Evolutionary conservation across 2,888 invertebrate genomes (phyloP), one percentile per base, ranked within the genome.

Genomic region (Abrostola triplasia): DNA sequence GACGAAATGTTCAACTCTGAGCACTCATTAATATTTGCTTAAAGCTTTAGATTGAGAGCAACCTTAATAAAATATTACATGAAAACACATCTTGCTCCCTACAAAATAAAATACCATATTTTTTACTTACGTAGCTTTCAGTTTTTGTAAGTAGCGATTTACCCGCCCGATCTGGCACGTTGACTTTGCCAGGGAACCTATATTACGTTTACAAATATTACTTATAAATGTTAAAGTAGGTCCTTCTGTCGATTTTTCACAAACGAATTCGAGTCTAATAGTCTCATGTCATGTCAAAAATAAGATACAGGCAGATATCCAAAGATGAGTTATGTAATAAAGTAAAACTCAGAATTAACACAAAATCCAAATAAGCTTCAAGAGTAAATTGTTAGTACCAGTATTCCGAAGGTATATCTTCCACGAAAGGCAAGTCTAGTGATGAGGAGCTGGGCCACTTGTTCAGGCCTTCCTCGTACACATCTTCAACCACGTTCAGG

Each of bases 141-240:
- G 13, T 10, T 7, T 12, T 41, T 8, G 37, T 48, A 11, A 10
- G 24, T 53, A 37, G 38, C 53, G 11, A n/a, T 54, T n/a, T 60
- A 47, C 53, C 69, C 36, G 11, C 24, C 13, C 24, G 5, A 4
- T 57, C 58, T 11, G 76, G 83, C 40, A 89, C 70, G 35, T 85
- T 81, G 8, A 93, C 83, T 84, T 87, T 92, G 5, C 93, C 93
- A 7, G 93, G 93, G 73, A 92, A 93, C 92, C 93, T 93, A 50
- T 2, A 44, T 12, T 8, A 54, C 24, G 4, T 24, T 24, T 24
- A 24, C 1, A 24, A 24, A 24, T 24, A 4, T 24, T n/a, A n/a
- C n/a, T n/a, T 24, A 24, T 24, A 24, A 24, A 24, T 24, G 24
- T 1, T 2, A 24, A 24, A 24, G 24, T 24, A 24, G 1, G 24